Base-by-base conservation (phyloP, 2,113 vertebrate species). In the Zeus faber region DNA sequence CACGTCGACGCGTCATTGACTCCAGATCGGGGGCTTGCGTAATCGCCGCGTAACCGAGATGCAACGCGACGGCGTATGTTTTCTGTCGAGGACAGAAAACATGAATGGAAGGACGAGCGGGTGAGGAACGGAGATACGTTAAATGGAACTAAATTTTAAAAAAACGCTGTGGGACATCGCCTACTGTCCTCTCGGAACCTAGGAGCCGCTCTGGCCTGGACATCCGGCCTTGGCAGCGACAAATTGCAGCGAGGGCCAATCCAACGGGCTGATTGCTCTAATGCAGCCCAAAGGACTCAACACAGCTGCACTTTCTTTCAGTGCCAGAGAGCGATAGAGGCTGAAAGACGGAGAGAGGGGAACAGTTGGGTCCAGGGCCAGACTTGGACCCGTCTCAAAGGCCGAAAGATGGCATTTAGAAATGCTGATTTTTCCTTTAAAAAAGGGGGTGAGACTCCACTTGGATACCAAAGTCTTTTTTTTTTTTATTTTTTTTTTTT, bases 201-300 rank as follows among this genome's bases (percentile, higher is more conserved):
- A 62, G 67, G 74, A 58, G 61, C 2, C 8, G 64, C 54, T 67
- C 67, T 58, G 66, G 65, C 45, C 65, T 49, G 56, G 58, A 67
- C 58, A 45, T 73, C 44, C 22, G 58, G 60, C 57, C 41, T 72
- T 73, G 81, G 79, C 70, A 74, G 71, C 45, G 60, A 39, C 73
- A 44, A 70, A 58, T 59, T 44, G 67, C 29, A 49, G 74, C 79
- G 67, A 79, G 82, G 77, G 72, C 70, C 70, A 53, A 79, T 72
- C 85, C 71, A 84, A 84, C 79, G 77, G 84, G 67, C 64, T 67
- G 70, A 82, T 79, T 84, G 74, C 78, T 87, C 78, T 79, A 65
- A 62, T 79, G 74, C 74, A 81, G 56, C 59, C 77, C 51, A 57
- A 67, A 81, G 75, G 77, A 82, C 54, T 79, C 67, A 53, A 63